Evolutionary conservation across 2,113 vertebrate species (phyloP), one percentile per base, ranked within the genome.

Genomic region (Carettochelys insculpta): DNA sequence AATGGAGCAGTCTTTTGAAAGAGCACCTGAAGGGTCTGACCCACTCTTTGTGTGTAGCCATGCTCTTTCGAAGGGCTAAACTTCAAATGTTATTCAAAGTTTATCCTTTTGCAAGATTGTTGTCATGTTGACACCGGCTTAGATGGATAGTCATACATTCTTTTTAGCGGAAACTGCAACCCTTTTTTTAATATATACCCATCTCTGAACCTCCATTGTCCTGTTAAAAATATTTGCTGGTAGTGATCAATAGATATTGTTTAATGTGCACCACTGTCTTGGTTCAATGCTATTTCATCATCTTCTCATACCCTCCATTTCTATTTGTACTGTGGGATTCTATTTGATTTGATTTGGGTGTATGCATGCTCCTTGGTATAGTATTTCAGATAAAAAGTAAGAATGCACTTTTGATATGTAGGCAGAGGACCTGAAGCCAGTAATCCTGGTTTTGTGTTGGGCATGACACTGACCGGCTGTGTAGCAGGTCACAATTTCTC

Each of bases 151-250:
- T 38, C n/a, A 68, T 38, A 68, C 8, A 38, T 68, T 68, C 9
- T 68, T 8, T 38, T 3, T 38, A 20, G 61, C 38, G n/a, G 38
- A 2, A 4, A 22, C 19, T 38, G 19, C 19, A 38, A 68, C 4
- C 31, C 19, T 38, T 58, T 54, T 11, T 56, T 38, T 65, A n/a
- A 13, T 34, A 2, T n/a, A 34, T 65, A 34, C 34, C 34, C 58
- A n/a, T n/a, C 31, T n/a, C 14, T 7, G 6, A 65, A 65, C n/a
- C 10, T n/a, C n/a, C 34, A 14, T 65, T n/a, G 58, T 19, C 14
- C 34, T 65, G 58, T 65, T 65, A 61, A 65, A 56, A 82, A 51
- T 38, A 77, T 88, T 88, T 88, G n/a, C 34, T 56, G 71, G 38
- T 56, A 52, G 73, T 87, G 38, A 65, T 8, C 38, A 61, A 61